Conservation (phyloP, 1,140 invertebrate genomes). For the Leptopilina boulardi region DNA sequence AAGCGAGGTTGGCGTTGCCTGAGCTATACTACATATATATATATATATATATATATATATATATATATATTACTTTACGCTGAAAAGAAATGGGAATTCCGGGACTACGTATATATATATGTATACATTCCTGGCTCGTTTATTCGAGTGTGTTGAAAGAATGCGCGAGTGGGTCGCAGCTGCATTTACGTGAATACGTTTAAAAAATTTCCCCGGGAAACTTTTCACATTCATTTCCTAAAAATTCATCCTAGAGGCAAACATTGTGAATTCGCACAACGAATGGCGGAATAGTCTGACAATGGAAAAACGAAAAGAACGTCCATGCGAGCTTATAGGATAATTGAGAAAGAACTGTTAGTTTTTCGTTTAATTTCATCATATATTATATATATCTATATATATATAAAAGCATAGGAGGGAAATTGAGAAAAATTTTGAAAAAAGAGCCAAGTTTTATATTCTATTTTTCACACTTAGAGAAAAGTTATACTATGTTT, state of each 20-base stretch:
- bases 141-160: slow-evolving; percentile 33
- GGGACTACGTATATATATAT: slow-evolving; percentile 27
- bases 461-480: too few species aligned
- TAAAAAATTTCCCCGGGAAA: slow-evolving; percentile 1
- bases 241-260: slow-evolving; percentile 3
- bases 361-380: too few species aligned
- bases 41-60: too few species aligned
- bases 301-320: neutral
- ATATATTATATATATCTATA: too few species aligned
- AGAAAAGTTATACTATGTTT: too few species aligned
- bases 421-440: too few species aligned
- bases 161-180: slow-evolving; percentile 34
- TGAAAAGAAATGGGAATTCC: slow-evolving; percentile 52
- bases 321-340: neutral
- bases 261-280: neutral
- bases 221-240: slow-evolving; percentile 11
- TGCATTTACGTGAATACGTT: slow-evolving; percentile 34
- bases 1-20: slow-evolving; percentile 52
- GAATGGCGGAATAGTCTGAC: neutral
- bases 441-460: too few species aligned
- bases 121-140: slow-evolving; percentile 45
- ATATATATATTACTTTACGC: slow-evolving; percentile 47
- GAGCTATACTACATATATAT: too few species aligned
- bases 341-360: neutral
- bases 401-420: too few species aligned